Evolutionary conservation across 2,888 invertebrate genomes (phyloP).

Genomic region (Drosophila subsilvestris): DNA sequence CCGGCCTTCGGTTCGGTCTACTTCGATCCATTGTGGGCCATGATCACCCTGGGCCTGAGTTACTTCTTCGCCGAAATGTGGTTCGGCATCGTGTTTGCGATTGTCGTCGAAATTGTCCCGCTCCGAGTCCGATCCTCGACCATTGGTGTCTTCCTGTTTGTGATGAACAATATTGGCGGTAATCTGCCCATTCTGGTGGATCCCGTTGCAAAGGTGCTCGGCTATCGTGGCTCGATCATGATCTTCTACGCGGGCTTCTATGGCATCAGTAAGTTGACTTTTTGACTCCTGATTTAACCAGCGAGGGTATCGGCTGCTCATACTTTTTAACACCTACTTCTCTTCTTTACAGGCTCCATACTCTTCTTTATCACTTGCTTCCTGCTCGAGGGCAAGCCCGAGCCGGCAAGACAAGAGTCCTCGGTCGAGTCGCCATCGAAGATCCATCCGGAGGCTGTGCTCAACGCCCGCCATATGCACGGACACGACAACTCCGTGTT

Average conservation of each 20-base stretch:
- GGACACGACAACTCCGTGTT: conserved; percentile 84
- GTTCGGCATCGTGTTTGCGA: conserved; percentile 96
- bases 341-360: conserved; percentile 87
- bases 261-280: conserved; percentile 87
- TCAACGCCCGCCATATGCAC: conserved; percentile 74
- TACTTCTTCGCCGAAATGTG: conserved; percentile 98
- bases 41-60: conserved; percentile 94
- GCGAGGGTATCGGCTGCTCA: accelerated
- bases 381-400: conserved; percentile 88
- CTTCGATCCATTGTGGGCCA: conserved; percentile 92
- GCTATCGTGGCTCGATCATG: conserved; percentile 92
- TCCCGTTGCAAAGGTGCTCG: conserved; percentile 91
- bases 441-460: conserved; percentile 60
- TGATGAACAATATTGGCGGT: conserved; percentile 96
- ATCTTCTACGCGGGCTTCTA: conserved; percentile 96
- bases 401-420: conserved; percentile 40
- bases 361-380: conserved; percentile 92
- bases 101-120: conserved; percentile 94
- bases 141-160: conserved; percentile 94
- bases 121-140: conserved; percentile 92
- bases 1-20: conserved; percentile 94
- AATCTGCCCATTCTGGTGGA: conserved; percentile 95
- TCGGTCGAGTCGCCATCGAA: conserved; percentile 47
- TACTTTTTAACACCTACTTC: background rate
- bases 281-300: background rate